Percentiles rank a stretch among this genome's conserved stretches.
phyloP scores from a whole-genome alignment of 2,888 invertebrate species.

The Seira ritae region DNA sequence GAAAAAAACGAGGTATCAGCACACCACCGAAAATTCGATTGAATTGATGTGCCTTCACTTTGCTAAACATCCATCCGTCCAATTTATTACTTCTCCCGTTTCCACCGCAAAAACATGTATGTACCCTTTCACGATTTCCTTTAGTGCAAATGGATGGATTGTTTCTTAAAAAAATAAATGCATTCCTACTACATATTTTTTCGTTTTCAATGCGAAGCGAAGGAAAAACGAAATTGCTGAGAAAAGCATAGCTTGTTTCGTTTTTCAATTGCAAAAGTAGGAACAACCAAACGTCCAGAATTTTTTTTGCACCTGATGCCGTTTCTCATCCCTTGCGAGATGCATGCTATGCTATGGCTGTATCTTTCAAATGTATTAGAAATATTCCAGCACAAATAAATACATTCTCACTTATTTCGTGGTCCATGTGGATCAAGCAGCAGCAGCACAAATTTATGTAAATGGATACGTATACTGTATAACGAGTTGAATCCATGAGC shows the following conservation, averaged over 20 bases:
- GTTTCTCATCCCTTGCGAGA: background rate
- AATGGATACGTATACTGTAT: background rate
- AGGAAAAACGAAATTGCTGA: too few species aligned
- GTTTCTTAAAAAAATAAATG: background rate
- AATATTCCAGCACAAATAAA: too few species aligned
- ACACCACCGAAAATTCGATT: background rate
- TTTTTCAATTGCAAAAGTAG: background rate
- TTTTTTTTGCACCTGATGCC: background rate
- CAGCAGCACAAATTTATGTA: background rate
- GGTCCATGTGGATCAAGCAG: too few species aligned
- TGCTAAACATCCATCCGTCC: slow-evolving; percentile 16
- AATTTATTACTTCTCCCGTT: slow-evolving; percentile 12
- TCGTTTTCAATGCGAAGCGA: too few species aligned
- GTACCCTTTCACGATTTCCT: background rate
- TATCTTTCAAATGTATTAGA: background rate
- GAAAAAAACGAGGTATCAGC: too few species aligned
- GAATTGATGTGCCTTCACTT: slow-evolving; percentile 25
- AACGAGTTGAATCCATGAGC: too few species aligned
- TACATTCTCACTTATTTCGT: too few species aligned
- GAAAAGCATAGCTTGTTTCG: background rate
- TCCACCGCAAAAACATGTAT: background rate
- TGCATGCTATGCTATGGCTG: background rate
- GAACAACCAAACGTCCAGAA: background rate
- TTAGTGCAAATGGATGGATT: background rate
- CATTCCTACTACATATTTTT: too few species aligned